Evolutionary conservation across 2,113 vertebrate genomes (phyloP).

Genomic region (Myodes glareolus): DNA sequence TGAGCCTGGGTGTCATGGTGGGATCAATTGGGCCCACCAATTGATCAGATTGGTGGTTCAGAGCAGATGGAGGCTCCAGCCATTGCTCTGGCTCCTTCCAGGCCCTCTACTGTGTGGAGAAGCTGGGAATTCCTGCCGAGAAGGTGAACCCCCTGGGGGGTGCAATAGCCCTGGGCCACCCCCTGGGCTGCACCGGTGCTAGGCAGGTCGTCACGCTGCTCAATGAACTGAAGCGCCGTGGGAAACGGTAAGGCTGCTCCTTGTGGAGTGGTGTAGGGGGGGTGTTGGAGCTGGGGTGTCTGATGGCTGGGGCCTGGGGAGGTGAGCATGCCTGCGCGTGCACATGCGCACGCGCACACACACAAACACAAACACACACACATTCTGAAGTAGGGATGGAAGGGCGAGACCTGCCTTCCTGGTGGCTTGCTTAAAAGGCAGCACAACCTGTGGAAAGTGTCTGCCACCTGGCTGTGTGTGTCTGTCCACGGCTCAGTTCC

Average conservation of each 20-base stretch:
- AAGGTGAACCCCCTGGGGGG: constrained; percentile 96
- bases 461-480: background rate
- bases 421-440: background rate
- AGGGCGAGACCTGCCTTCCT: background rate
- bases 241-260: constrained; percentile 86
- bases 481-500: background rate
- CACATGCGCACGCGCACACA: too few relatives aligned
- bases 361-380: too few relatives aligned
- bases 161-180: constrained; percentile 96
- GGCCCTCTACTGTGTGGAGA: constrained; percentile 96
- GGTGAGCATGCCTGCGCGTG: accelerated
- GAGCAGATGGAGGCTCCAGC: accelerated
- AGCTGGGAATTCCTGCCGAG: constrained; percentile 91
- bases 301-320: background rate
- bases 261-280: accelerated
- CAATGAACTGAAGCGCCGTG: constrained; percentile 90
- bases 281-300: background rate
- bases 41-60: too few relatives aligned
- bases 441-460: background rate
- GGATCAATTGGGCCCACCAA: accelerated
- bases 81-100: constrained; percentile 60
- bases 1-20: background rate
- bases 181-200: constrained; percentile 93
- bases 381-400: background rate
- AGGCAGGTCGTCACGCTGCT: constrained; percentile 95